Evolutionary conservation across 2,888 invertebrate species (phyloP), one percentile per base, ranked within the genome.

Genomic region (Hydrotaea cyrtoneurina): DNA sequence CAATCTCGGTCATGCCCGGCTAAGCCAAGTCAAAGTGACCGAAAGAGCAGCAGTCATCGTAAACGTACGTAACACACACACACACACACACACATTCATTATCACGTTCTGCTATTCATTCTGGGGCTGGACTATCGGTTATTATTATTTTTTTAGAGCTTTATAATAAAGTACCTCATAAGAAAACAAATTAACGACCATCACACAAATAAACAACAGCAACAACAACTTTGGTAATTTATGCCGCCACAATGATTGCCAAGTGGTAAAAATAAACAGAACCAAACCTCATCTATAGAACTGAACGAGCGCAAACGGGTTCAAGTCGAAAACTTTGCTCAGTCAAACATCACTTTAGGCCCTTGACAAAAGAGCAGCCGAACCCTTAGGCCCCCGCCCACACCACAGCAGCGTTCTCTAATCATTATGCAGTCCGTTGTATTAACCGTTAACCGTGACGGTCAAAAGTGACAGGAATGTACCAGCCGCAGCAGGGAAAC

Each of bases 131-230:
- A 72, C 71, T 78, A 57, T 62, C 19, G 69, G n/a, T 62, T 80
- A 57, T 72, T 75, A 43, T 83, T 80, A 55, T 73, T 81, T 77
- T 85, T 64, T 64, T 79, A 85, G 85, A 80, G 79, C 79, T 84
- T 82, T 77, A 69, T 77, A 80, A 82, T 82, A 77, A 85, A 80
- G 79, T 80, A 50, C 77, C 80, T 64, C 85, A 82, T 82, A 85
- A 85, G 79, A 82, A 82, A 85, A 77, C 82, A 85, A 85, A 82
- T 82, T 85, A 85, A 85, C 82, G 82, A 77, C 79, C 79, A 82
- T 74, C 79, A 59, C 73, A 31, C 59, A 55, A 43, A 39, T 21
- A 31, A 78, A 78, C 57, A 57, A 21, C 13, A 73, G 39, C 66
- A 53, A 69, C 11, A 31, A 11, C 69, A 46, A 78, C 15, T 57